Evolutionary conservation across 2,888 invertebrate species (phyloP).

Genomic region (Drosophila mimetica): DNA sequence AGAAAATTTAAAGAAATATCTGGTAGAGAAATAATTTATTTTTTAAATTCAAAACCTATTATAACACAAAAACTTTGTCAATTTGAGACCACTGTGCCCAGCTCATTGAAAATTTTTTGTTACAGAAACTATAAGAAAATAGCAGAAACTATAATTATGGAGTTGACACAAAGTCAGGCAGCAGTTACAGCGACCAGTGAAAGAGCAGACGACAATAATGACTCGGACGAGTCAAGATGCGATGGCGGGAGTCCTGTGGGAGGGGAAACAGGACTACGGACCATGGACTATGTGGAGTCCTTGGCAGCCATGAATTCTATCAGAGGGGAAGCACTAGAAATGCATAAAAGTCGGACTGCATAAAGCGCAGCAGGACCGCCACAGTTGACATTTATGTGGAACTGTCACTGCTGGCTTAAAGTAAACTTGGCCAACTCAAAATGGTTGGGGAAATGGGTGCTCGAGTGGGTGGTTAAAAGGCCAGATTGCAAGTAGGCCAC

Average conservation of each 20-base stretch:
- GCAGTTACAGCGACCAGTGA: constrained; percentile 48
- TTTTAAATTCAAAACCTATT: too few relatives aligned
- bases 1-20: too few relatives aligned
- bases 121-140: constrained; percentile 30
- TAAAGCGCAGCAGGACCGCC: constrained; percentile 68
- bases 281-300: constrained; percentile 43
- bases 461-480: constrained; percentile 2
- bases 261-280: constrained; percentile 6
- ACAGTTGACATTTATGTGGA: constrained; percentile 72
- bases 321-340: constrained; percentile 66
- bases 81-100: constrained; percentile 51
- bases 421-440: constrained; percentile 30
- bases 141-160: constrained; percentile 71
- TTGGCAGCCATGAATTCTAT: constrained; percentile 52
- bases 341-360: constrained; percentile 76
- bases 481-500: neutral
- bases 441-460: constrained; percentile 7
- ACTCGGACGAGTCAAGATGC: constrained; percentile 43
- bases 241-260: constrained; percentile 1
- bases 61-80: neutral
- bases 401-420: constrained; percentile 45
- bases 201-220: constrained; percentile 69
- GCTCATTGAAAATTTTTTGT: constrained; percentile 58
- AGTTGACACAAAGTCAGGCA: constrained; percentile 77
- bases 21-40: too few relatives aligned